Evolutionary conservation across 2,797 vertebrate genomes (phyloP).

Genomic region (Sciaenops ocellatus): DNA sequence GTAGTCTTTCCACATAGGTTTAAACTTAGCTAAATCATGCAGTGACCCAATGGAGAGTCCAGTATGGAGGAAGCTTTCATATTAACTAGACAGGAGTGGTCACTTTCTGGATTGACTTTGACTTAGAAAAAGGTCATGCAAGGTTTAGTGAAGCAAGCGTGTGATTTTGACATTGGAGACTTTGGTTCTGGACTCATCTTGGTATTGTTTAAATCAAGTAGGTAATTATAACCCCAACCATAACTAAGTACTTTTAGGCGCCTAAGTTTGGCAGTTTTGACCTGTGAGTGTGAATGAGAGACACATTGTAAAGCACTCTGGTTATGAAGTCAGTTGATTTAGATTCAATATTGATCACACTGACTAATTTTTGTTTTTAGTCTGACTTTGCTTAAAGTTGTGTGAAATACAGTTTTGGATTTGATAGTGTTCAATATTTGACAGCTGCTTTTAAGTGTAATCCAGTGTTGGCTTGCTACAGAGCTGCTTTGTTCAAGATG

Average conservation of each 20-base stretch:
- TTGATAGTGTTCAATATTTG: slow-evolving; percentile 1
- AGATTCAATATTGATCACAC: not conserved
- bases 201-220: not conserved
- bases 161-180: too few relatives aligned
- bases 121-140: not conserved
- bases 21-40: not conserved
- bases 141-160: not conserved
- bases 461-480: slow-evolving; percentile 30
- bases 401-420: not conserved
- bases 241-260: not conserved
- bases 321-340: not conserved
- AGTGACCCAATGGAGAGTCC: not conserved
- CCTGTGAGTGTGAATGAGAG: not conserved
- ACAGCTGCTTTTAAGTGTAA: slow-evolving; percentile 2
- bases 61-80: not conserved
- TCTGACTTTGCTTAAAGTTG: not conserved
- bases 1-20: not conserved
- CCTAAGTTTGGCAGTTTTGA: not conserved
- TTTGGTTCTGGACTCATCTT: too few relatives aligned
- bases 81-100: not conserved
- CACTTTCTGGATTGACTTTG: not conserved
- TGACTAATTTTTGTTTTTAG: not conserved
- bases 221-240: too few relatives aligned
- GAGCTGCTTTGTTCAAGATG: slow-evolving; percentile 24
- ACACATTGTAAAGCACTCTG: not conserved